A percentile compares a stretch with the other conserved stretches of the same genome.
phyloP scores from a whole-genome alignment of 2,888 invertebrate species.

The Eustalomyia histrio region DNA sequence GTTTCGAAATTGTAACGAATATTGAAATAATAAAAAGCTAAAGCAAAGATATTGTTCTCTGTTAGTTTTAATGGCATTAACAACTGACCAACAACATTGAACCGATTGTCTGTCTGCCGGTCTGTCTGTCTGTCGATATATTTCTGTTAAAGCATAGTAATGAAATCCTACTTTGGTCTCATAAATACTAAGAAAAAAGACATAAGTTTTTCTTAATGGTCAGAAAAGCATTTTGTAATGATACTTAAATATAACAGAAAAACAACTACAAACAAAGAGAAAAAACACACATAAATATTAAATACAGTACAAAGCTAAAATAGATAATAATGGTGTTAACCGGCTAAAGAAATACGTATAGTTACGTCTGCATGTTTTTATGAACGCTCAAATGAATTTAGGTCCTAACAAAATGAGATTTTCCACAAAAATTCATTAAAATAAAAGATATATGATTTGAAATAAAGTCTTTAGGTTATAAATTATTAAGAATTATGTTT shows the following conservation, averaged over 20 bases:
- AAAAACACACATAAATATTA: slow-evolving; percentile 55
- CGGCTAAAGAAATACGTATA: slow-evolving; percentile 36
- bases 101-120: slow-evolving; percentile 39
- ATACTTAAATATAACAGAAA: slow-evolving; percentile 52
- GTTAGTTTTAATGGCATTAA: slow-evolving; percentile 44
- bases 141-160: slow-evolving; percentile 4
- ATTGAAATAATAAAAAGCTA: slow-evolving; percentile 22
- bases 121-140: slow-evolving; percentile 34
- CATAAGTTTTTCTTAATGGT: slow-evolving; percentile 64
- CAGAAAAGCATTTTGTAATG: slow-evolving; percentile 65
- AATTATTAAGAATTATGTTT: slow-evolving; percentile 60
- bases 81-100: slow-evolving; percentile 36
- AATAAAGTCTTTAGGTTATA: slow-evolving; percentile 56
- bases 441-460: slow-evolving; percentile 43
- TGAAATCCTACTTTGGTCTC: slow-evolving; percentile 52
- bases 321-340: slow-evolving; percentile 58
- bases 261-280: slow-evolving; percentile 32
- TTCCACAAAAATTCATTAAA: slow-evolving; percentile 54
- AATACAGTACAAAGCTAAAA: slow-evolving; percentile 54
- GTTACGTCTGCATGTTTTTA: neutral
- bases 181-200: slow-evolving; percentile 53
- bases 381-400: slow-evolving; percentile 29
- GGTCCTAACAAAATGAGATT: slow-evolving; percentile 54
- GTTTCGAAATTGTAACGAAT: slow-evolving; percentile 27
- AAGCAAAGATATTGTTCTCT: slow-evolving; percentile 12